These are phyloP conservation scores for Synanceia verrucosa DNA, from an alignment of 2,797 vertebrate species.

Conservation along the genomic window DNA sequence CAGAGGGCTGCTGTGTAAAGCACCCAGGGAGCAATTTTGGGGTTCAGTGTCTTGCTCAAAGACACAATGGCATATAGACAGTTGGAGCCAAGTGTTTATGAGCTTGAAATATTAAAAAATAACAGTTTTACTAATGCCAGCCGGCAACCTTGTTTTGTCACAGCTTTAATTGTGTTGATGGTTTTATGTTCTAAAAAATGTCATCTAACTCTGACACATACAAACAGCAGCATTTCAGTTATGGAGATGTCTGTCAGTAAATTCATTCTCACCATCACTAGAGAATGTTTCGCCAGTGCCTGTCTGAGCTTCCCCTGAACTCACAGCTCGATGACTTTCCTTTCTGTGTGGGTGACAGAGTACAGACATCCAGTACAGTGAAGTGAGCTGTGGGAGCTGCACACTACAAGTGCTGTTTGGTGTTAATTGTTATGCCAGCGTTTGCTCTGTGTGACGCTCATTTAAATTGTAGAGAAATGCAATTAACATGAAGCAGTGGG, in stretches of 20 bases:
- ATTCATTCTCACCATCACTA: not conserved
- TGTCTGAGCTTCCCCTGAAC: not conserved
- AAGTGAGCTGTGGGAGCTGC: slow-evolving; percentile 33
- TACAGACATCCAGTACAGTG: slow-evolving; percentile 31
- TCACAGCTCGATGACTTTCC: not conserved
- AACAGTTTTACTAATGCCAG: not conserved
- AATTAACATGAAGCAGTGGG: slow-evolving; percentile 80
- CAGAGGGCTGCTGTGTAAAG: too few relatives aligned
- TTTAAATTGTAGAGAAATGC: slow-evolving; percentile 74
- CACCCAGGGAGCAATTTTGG: too few relatives aligned
- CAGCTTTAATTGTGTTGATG: not conserved
- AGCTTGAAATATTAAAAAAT: too few relatives aligned
- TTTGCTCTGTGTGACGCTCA: slow-evolving; percentile 62
- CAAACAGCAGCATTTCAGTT: not conserved
- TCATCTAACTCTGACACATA: not conserved
- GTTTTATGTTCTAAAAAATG: not conserved
- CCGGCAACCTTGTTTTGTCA: not conserved
- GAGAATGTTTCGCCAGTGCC: not conserved
- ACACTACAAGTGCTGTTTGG: slow-evolving; percentile 51
- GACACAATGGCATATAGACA: too few relatives aligned
- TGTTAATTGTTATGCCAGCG: slow-evolving; percentile 73
- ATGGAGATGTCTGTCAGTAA: not conserved
- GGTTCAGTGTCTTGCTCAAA: too few relatives aligned
- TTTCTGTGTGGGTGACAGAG: slow-evolving; percentile 21
- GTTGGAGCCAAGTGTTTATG: too few relatives aligned